phyloP scores from a whole-genome alignment of 2,888 invertebrate genomes.

The Pristionchus exspectatus region DNA sequence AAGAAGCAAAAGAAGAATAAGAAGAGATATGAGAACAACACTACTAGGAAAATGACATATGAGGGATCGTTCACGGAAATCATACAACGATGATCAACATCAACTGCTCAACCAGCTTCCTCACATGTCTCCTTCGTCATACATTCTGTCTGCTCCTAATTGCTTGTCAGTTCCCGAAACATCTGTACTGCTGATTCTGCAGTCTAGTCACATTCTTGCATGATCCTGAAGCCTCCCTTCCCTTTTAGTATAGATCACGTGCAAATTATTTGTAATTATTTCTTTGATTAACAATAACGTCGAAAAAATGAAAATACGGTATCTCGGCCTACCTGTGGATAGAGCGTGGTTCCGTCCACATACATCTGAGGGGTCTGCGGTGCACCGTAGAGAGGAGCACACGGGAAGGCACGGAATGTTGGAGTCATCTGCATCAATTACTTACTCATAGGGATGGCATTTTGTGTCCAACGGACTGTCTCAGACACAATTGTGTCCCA shows the following conservation, averaged over 20 bases:
- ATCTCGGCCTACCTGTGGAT: neutral
- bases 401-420: conserved; percentile 12
- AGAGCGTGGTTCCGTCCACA: neutral
- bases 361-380: neutral
- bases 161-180: no score
- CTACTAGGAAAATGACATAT: neutral
- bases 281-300: neutral
- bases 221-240: no score
- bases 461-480: no score
- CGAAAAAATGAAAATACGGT: neutral
- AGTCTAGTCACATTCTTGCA: no score
- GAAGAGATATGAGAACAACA: conserved; percentile 3
- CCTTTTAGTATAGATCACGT: no score
- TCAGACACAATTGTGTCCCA: no score
- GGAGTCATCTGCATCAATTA: conserved; percentile 44
- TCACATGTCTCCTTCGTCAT: no score
- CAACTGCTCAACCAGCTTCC: neutral
- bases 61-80: neutral
- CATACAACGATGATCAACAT: neutral
- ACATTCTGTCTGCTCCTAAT: no score
- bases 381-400: neutral
- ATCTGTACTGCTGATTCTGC: no score
- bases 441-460: no score
- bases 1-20: neutral
- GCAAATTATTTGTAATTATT: neutral